These are phyloP conservation scores for Paracyclopina nana DNA, from an alignment of 1,140 invertebrate species.

Conservation along the genomic window DNA sequence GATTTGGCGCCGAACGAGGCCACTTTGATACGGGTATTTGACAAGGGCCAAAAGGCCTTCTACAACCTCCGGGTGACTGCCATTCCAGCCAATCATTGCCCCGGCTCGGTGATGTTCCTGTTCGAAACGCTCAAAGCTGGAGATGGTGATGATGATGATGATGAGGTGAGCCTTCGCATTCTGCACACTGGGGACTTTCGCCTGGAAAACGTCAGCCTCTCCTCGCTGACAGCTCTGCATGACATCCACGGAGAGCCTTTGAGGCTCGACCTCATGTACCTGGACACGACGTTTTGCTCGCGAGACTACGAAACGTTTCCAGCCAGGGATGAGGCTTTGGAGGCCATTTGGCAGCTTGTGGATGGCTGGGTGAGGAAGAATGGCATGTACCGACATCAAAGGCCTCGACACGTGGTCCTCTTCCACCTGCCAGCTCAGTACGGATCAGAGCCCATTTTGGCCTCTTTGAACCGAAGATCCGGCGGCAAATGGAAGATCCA, in stretches of 20 bases:
- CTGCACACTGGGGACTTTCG: slow-evolving; percentile 51
- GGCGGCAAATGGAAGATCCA: slow-evolving; percentile 20
- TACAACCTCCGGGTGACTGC: slow-evolving; percentile 32
- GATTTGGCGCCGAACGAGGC: slow-evolving; percentile 20
- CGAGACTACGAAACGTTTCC: slow-evolving; percentile 33
- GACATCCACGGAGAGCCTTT: slow-evolving; percentile 27
- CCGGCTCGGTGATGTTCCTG: slow-evolving; percentile 50
- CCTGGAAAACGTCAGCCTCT: slow-evolving; percentile 31
- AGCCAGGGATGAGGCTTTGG: slow-evolving; percentile 32
- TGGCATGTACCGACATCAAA: slow-evolving; percentile 18
- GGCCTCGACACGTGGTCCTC: slow-evolving; percentile 19
- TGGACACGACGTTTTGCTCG: slow-evolving; percentile 47
- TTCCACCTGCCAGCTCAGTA: slow-evolving; percentile 29
- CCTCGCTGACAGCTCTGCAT: slow-evolving; percentile 35
- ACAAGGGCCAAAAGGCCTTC: slow-evolving; percentile 19
- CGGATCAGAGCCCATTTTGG: slow-evolving; percentile 23
- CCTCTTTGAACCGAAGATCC: slow-evolving; percentile 21
- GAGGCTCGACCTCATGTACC: slow-evolving; percentile 37
- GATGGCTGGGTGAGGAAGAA: slow-evolving; percentile 31
- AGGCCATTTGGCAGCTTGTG: slow-evolving; percentile 29
- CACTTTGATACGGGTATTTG: slow-evolving; percentile 19
- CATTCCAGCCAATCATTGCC: slow-evolving; percentile 45
- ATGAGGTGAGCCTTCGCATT: slow-evolving; percentile 24
- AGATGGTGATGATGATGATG: slow-evolving; percentile 6
- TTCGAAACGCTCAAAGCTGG: slow-evolving; percentile 30